Percentiles rank a stretch among this genome's conserved stretches.
phyloP scores from a whole-genome alignment of 2,888 invertebrate genomes.

The Scaptomyza caliginosa region DNA sequence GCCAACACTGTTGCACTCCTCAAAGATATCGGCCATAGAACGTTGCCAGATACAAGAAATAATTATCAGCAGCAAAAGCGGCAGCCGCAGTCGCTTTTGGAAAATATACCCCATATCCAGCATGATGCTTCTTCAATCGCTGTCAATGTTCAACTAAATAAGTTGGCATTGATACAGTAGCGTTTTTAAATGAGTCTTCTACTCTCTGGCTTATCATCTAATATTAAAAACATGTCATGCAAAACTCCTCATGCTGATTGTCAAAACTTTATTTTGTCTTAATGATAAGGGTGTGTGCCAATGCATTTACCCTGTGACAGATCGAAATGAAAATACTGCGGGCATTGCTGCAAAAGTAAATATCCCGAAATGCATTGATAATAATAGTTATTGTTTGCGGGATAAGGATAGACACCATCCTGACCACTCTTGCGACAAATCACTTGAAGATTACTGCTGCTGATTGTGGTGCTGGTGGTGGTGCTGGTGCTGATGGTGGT shows the following conservation, averaged over 20 bases:
- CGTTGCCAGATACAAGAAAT: conserved; percentile 2
- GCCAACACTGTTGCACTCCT: conserved; percentile 43
- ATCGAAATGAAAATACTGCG: conserved; percentile 72
- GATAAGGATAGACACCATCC: conserved; percentile 64
- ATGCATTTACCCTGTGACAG: conserved; percentile 46
- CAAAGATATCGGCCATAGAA: conserved; percentile 46
- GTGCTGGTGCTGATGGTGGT: background rate
- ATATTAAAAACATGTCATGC: conserved; percentile 52
- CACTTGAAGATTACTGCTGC: conserved; percentile 16
- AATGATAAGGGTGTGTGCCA: conserved; percentile 49
- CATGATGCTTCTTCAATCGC: conserved; percentile 47
- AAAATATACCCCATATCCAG: background rate
- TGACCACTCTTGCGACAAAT: conserved; percentile 42
- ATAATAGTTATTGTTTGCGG: conserved; percentile 65
- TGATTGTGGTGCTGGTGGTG: background rate
- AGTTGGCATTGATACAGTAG: background rate
- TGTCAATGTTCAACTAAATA: conserved; percentile 33
- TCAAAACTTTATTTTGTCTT: conserved; percentile 34
- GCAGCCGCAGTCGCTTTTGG: background rate
- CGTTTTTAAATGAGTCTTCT: conserved; percentile 34
- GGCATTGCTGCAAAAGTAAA: conserved; percentile 78
- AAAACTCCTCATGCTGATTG: conserved; percentile 25
- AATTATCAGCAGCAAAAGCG: conserved; percentile 9
- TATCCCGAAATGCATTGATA: conserved; percentile 64
- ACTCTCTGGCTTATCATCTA: conserved; percentile 52